Conservation (phyloP, 2,113 vertebrate species). For the Tichodroma muraria region DNA sequence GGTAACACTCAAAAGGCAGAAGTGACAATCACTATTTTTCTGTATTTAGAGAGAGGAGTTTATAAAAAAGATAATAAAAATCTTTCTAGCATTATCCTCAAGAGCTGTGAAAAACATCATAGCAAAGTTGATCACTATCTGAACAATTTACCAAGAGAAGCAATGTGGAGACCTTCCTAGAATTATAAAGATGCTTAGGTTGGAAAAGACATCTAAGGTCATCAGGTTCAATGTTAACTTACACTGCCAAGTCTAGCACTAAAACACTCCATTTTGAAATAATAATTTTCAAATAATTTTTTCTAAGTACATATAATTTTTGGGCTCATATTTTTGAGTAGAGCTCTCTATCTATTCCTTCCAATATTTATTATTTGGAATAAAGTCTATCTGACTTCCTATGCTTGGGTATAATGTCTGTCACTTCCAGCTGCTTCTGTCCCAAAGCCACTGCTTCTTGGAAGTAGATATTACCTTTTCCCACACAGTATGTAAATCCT, state of each 20-base stretch:
- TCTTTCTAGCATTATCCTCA: neutral
- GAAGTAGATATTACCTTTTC: neutral
- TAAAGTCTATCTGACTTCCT: neutral
- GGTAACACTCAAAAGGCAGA: neutral
- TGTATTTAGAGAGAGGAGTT: neutral
- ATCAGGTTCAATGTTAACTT: neutral
- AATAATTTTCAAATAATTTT: neutral
- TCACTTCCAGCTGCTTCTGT: neutral
- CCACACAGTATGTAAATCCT: neutral
- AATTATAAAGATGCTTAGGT: neutral
- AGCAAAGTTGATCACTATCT: neutral
- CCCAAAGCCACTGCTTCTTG: neutral
- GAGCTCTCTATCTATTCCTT: neutral
- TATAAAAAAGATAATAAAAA: neutral
- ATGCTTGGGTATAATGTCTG: neutral
- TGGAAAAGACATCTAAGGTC: neutral
- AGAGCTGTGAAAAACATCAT: neutral
- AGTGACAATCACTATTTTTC: neutral
- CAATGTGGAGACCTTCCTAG: neutral
- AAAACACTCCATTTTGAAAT: neutral
- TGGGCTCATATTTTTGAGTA: neutral
- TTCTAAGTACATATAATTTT: neutral
- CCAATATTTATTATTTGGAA: neutral
- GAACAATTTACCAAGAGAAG: neutral
- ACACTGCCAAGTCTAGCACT: neutral